Evolutionary conservation across 2,797 vertebrate species (phyloP).

Genomic region (Vultur gryphus): DNA sequence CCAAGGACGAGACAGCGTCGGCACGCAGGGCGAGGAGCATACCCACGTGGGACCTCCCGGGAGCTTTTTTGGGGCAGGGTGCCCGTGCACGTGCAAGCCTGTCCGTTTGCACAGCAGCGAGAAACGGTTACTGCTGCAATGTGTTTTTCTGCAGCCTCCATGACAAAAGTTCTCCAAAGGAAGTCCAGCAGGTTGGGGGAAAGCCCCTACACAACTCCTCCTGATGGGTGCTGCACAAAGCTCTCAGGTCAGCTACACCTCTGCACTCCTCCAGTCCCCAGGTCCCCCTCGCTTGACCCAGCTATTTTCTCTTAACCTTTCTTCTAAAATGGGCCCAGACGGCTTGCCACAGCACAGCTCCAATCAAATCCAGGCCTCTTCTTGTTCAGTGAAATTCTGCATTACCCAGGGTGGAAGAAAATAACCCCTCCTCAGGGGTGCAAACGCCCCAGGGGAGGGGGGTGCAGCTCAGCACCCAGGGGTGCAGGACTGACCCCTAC

Average conservation of each 20-base stretch:
- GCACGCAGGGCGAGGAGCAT: neutral
- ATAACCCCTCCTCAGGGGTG: neutral
- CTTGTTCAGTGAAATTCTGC: neutral
- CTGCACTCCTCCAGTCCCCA: neutral
- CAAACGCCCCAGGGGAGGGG: rapidly evolving
- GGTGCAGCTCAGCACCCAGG: neutral
- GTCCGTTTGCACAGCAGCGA: rapidly evolving
- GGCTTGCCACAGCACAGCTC: neutral
- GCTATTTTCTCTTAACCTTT: neutral
- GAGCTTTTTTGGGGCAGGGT: neutral
- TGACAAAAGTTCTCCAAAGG: neutral
- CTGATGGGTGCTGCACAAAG: neutral
- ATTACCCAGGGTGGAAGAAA: neutral
- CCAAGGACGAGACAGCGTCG: rapidly evolving
- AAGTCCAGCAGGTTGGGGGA: neutral
- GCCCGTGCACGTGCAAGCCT: neutral
- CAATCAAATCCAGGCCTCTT: neutral
- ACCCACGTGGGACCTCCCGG: rapidly evolving
- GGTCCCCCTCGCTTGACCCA: neutral
- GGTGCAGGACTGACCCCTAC: neutral
- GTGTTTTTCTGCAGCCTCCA: neutral
- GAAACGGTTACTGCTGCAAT: neutral
- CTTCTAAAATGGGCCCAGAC: neutral
- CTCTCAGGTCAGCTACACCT: neutral
- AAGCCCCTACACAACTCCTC: neutral